phyloP scores from a whole-genome alignment of 1,140 invertebrate genomes.

The Ylistrum balloti region DNA sequence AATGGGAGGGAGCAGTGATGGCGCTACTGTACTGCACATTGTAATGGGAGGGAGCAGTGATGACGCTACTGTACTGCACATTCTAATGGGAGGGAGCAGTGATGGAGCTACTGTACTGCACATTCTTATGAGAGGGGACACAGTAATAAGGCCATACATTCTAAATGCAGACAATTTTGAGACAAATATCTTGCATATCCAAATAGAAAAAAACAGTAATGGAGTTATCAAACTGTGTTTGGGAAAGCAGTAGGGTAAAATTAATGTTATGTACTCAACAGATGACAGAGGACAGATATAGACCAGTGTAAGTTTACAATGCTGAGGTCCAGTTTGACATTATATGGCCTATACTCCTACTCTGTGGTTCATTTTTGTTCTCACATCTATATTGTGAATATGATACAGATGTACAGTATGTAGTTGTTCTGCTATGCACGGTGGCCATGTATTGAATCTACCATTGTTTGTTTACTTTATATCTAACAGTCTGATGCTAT shows the following conservation, averaged over 20 bases:
- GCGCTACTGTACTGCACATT: neutral
- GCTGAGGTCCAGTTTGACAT: neutral
- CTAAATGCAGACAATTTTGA: neutral
- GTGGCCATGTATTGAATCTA: neutral
- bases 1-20: neutral
- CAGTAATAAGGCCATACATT: neutral
- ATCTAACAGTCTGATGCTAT: neutral
- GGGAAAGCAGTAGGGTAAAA: too few species aligned
- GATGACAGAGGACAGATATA: too few species aligned
- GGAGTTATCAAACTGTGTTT: neutral
- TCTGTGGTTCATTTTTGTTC: neutral
- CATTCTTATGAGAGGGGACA: neutral
- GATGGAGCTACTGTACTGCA: neutral
- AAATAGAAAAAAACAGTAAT: neutral
- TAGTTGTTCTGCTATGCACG: neutral
- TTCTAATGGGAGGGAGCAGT: neutral
- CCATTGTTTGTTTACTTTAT: neutral
- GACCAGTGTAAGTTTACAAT: neutral
- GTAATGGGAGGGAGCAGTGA: neutral
- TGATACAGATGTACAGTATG: neutral
- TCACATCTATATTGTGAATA: neutral
- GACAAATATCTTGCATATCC: neutral
- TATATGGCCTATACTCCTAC: neutral
- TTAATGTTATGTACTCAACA: too few species aligned
- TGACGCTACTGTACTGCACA: too few species aligned